Base-by-base conservation (phyloP, 2,888 invertebrate species). In the Serrognathus titanus region DNA sequence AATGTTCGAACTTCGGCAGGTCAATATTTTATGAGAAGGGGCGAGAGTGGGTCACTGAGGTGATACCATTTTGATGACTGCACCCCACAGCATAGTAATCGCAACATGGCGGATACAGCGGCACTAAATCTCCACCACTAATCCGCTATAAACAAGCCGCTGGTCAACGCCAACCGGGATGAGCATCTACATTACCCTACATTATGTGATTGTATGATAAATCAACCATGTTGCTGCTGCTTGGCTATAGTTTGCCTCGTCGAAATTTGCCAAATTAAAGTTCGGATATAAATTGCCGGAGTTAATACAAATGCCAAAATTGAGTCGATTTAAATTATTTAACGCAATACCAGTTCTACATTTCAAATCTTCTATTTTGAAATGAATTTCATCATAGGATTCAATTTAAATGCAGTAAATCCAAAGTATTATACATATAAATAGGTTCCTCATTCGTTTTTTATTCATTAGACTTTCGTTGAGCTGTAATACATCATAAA, bases 91-190 rank as follows among this genome's bases (percentile, higher is more conserved):
- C 45, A 49, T 39, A 57, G 58, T 63, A 58, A 61, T 64, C 59
- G 59, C 48, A 56, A 57, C 59, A 51, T 48, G 57, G 54, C 59
- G 61, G 63, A 61, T 63, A 56, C 57, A 56, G 51, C 13, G 55
- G 60, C 59, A 64, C 57, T 65, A 65, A 66, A 66, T 65, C 66
- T 65, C 60, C 48, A 50, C 61, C 58, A 54, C 60, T 66, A 66
- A 66, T 66, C 66, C 60, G 62, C 66, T 64, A 65, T 66, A 66
- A 65, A 66, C 66, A 63, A 62, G 59, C 64, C 60, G 57, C 56
- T 60, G 61, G 62, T 62, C 63, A 62, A 61, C 57, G 55, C 53
- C 61, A 58, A 55, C 53, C 53, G 57, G 61, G 62, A 64, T 64
- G 61, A 63, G 60, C 66, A 63, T 62, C 64, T 63, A 63, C 59